phyloP scores from a whole-genome alignment of 2,797 vertebrate species.

The Podargus strigoides region DNA sequence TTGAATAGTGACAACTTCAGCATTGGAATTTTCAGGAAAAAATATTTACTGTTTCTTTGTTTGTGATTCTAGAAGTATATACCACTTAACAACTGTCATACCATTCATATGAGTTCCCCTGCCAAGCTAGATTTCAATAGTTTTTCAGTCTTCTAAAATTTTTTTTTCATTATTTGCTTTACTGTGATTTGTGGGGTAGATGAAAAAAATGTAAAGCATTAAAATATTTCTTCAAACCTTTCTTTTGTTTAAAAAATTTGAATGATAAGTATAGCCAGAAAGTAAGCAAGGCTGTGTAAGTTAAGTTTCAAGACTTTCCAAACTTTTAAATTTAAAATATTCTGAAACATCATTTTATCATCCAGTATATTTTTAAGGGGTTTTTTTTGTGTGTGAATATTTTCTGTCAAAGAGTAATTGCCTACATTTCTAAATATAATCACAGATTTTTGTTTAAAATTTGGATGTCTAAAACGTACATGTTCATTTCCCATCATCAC shows the following conservation, averaged over 20 bases:
- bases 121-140: background rate
- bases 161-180: background rate
- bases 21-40: background rate
- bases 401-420: background rate
- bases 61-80: background rate
- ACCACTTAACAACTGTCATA: background rate
- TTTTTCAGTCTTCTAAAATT: background rate
- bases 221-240: background rate
- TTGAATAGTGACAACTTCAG: background rate
- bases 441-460: background rate
- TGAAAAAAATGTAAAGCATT: background rate
- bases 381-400: background rate
- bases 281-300: background rate
- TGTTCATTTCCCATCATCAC: background rate
- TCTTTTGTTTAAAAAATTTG: background rate
- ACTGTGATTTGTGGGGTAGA: background rate
- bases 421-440: background rate
- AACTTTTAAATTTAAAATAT: background rate
- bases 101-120: background rate
- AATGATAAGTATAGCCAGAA: background rate
- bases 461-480: background rate
- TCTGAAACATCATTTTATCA: background rate
- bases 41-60: background rate
- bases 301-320: background rate
- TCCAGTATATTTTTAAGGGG: background rate